Conservation (phyloP, 2,888 invertebrate species). For the Agriopis leucophaearia region DNA sequence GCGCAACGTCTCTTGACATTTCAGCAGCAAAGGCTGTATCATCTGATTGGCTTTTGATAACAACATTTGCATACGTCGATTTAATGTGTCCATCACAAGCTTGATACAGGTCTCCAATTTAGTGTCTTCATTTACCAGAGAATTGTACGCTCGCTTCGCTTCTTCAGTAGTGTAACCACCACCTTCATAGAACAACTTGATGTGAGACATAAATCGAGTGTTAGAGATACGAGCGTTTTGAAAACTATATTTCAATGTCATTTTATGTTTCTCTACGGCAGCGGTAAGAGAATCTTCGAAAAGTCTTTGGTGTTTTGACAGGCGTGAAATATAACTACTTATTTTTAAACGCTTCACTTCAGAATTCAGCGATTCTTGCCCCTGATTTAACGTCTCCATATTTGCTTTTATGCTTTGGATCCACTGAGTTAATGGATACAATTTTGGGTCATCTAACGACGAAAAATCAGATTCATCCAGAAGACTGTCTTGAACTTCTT, state of each 20-base stretch:
- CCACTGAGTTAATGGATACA: constrained; percentile 69
- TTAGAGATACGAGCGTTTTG: constrained; percentile 73
- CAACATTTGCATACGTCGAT: constrained; percentile 61
- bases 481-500: constrained; percentile 57
- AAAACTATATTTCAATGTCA: constrained; percentile 56
- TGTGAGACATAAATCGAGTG: constrained; percentile 62
- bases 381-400: constrained; percentile 53
- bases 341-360: constrained; percentile 68
- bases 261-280: constrained; percentile 55
- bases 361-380: constrained; percentile 52
- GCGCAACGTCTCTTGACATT: neutral
- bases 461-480: constrained; percentile 63
- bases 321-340: constrained; percentile 66
- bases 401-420: constrained; percentile 54
- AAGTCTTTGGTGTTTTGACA: constrained; percentile 59
- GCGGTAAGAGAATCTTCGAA: constrained; percentile 67
- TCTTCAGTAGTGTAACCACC: constrained; percentile 67
- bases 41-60: constrained; percentile 60
- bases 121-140: constrained; percentile 63
- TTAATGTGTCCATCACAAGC: constrained; percentile 59
- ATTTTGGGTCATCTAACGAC: constrained; percentile 58
- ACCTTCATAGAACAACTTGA: constrained; percentile 67
- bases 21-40: constrained; percentile 53
- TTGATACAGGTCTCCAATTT: constrained; percentile 59
- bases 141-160: constrained; percentile 57